Percentiles rank a stretch among this genome's conserved stretches.
Conservation (phyloP, 2,113 vertebrate genomes). For the Nycticryphes semicollaris region DNA sequence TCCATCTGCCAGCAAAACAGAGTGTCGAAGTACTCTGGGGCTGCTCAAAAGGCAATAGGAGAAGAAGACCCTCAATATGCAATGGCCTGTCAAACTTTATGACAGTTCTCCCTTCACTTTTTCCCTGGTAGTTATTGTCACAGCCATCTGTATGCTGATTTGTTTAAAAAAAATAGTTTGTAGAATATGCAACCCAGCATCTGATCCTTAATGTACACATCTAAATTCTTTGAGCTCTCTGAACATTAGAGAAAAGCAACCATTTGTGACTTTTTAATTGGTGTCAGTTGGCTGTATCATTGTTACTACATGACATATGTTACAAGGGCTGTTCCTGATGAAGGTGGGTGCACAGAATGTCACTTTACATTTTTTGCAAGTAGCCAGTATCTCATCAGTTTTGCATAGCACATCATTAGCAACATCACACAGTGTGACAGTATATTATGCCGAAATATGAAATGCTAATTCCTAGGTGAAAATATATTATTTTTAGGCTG, state of each 20-base stretch:
- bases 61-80: background rate
- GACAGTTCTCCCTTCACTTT: conserved; percentile 26
- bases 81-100: conserved; percentile 25
- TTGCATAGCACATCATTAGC: conserved; percentile 55
- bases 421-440: conserved; percentile 42
- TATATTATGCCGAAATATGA: conserved; percentile 6
- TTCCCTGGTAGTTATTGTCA: conserved; percentile 37
- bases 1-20: background rate
- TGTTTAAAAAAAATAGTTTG: conserved; percentile 42
- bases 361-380: conserved; percentile 44
- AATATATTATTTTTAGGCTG: background rate
- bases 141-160: conserved; percentile 51
- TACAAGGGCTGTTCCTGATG: conserved; percentile 21
- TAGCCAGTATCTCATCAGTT: conserved; percentile 50
- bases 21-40: background rate
- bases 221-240: conserved; percentile 43
- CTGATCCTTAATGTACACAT: conserved; percentile 63
- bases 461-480: conserved; percentile 17
- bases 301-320: conserved; percentile 59
- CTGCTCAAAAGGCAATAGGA: background rate
- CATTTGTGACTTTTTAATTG: conserved; percentile 73
- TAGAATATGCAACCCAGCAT: conserved; percentile 43
- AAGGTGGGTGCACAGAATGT: conserved; percentile 18
- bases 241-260: conserved; percentile 55
- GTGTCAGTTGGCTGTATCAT: conserved; percentile 60